Evolutionary conservation across 92 coral and sea anemone genomes (phyloP), one percentile per base, ranked within the genome.

Genomic region (Zoanthus sansibaricus): DNA sequence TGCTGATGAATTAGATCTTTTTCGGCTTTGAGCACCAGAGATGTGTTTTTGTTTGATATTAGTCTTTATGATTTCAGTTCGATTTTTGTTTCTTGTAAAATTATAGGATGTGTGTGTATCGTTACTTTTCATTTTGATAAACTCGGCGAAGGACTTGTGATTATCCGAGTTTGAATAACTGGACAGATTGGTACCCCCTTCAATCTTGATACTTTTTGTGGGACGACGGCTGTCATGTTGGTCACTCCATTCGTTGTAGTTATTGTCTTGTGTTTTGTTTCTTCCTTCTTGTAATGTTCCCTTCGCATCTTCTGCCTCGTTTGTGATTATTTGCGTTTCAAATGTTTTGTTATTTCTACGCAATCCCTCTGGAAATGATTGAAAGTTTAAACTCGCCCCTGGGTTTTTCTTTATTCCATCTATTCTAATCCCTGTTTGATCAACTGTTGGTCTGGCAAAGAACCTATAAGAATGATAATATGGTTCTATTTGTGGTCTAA

Each of bases 391-490:
- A 32, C 91, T 91, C 82, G 71, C 86, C 86, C 48, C 79, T 12
- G 83, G 76, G 52, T 71, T 69, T 71, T 91, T 86, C 62, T 88
- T 71, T 73, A 76, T 48, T 7, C 90, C 88, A 42, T 87, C 84
- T 75, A 76, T 66, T 5, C 82, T 87, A 70, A 72, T 90, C 66
- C 18, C 75, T 30, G 70, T 62, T 1, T 11, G 56, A 47, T 64
- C 75, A 47, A 14, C 46, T 18, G 20, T 45, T 3, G 73, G 75
- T 64, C 13, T 47, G 16, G 18, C 18, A 64, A 67, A 66, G 58
- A 31, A 11, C 13, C 9, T 30, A 49, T 48, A 51, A 18, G 56
- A 20, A 6, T 13, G 56, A 42, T 78, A 37, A 17, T 61, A 42
- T 10, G 18, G 56, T 12, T 79, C 74, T 25, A 79, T 51, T 15